Conservation (phyloP, 2,888 invertebrate species). For the Timandra comae region DNA sequence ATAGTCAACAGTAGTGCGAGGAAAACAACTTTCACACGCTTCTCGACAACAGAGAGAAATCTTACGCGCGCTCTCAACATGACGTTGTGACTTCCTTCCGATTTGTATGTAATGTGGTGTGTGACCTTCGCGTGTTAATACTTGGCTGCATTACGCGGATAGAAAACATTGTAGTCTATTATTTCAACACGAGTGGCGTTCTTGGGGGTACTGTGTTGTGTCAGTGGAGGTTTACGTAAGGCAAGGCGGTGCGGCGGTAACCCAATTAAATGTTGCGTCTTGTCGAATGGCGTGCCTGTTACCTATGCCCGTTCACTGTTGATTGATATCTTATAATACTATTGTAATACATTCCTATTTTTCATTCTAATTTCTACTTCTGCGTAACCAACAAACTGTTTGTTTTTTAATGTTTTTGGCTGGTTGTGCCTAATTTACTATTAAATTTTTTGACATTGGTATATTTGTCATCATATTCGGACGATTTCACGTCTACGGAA, state of each 20-base stretch:
- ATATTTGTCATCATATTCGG: too few relatives aligned
- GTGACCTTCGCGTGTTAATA: conserved; percentile 38
- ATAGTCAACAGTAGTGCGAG: conserved; percentile 35
- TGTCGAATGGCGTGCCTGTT: conserved; percentile 16
- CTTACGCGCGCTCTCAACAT: conserved; percentile 29
- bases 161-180: conserved; percentile 35
- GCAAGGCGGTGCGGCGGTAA: conserved; percentile 44
- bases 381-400: too few relatives aligned
- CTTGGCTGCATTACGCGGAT: conserved; percentile 24
- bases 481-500: too few relatives aligned
- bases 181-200: conserved; percentile 46
- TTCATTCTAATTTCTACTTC: too few relatives aligned
- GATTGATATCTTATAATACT: conserved; percentile 5
- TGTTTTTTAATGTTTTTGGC: too few relatives aligned
- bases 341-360: too few relatives aligned
- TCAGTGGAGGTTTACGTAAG: conserved; percentile 66
- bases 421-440: too few relatives aligned
- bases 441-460: too few relatives aligned
- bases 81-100: conserved; percentile 47
- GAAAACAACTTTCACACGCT: conserved; percentile 69
- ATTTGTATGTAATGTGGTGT: conserved; percentile 23
- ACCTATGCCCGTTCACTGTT: conserved; percentile 4
- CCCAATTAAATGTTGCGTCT: conserved; percentile 50
- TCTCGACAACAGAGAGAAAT: conserved; percentile 48
- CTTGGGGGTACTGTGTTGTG: conserved; percentile 47